These are phyloP conservation scores for Diloba caeruleocephala DNA, from an alignment of 2,888 invertebrate genomes.

Conservation along the genomic window DNA sequence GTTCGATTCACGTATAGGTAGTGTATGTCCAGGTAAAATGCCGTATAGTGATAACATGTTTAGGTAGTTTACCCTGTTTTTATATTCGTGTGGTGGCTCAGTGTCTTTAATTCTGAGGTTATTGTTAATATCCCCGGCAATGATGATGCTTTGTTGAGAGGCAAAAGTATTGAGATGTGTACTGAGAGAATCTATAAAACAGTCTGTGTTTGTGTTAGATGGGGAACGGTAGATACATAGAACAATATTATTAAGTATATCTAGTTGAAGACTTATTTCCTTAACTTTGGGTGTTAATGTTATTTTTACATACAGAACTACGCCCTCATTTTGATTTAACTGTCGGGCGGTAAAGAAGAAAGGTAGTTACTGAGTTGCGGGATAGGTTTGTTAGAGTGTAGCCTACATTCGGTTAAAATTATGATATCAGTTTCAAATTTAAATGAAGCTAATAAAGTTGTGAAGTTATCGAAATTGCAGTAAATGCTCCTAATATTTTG, in stretches of 20 bases:
- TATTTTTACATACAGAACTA: background rate
- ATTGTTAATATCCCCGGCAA: too few species aligned
- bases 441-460: background rate
- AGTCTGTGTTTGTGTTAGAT: too few species aligned
- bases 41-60: too few species aligned
- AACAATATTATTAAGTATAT: background rate
- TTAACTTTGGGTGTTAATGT: background rate
- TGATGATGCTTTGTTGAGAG: too few species aligned
- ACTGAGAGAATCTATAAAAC: too few species aligned
- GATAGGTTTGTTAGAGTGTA: background rate
- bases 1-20: too few species aligned
- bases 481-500: constrained; percentile 9
- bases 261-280: background rate
- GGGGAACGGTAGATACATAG: too few species aligned
- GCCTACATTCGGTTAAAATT: constrained; percentile 5
- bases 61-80: too few species aligned
- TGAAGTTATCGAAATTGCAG: constrained; percentile 2
- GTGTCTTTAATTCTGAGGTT: too few species aligned
- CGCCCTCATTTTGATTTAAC: background rate
- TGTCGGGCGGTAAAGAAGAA: background rate
- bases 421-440: constrained; percentile 3
- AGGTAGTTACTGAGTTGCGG: background rate
- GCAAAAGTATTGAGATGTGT: too few species aligned
- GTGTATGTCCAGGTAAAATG: too few species aligned
- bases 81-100: too few species aligned